Evolutionary conservation across 2,797 vertebrate species (phyloP).

Genomic region (Coranthus polyacanthus): DNA sequence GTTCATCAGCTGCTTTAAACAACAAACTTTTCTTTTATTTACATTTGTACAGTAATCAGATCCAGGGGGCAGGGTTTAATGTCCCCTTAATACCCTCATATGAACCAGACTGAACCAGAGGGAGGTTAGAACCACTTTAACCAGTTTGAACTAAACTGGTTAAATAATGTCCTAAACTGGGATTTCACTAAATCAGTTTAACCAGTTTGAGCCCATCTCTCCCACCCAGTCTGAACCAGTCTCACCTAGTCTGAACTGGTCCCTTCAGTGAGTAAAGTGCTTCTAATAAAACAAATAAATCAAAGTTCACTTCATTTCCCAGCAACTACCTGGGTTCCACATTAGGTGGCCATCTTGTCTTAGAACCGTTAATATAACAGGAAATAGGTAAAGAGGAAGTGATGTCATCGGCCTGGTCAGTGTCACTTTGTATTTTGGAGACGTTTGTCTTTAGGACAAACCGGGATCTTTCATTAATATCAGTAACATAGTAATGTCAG

Average conservation of each 20-base stretch:
- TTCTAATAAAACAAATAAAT: conserved; percentile 57
- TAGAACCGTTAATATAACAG: background rate
- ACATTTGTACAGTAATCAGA: conserved; percentile 13
- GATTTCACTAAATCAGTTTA: too few relatives aligned
- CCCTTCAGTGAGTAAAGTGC: conserved; percentile 71
- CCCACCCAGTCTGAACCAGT: background rate
- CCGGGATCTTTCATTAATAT: too few relatives aligned
- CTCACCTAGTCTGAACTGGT: background rate
- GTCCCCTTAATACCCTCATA: conserved; percentile 21
- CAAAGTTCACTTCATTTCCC: too few relatives aligned
- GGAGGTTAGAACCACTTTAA: background rate
- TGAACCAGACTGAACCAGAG: too few relatives aligned
- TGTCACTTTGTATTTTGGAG: too few relatives aligned
- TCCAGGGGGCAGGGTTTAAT: background rate
- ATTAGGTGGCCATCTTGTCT: conserved; percentile 1
- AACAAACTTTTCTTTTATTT: background rate
- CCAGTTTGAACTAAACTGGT: background rate
- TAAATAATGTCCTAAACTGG: too few relatives aligned
- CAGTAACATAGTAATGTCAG: too few relatives aligned
- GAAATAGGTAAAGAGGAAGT: conserved; percentile 20
- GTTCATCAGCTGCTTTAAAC: background rate
- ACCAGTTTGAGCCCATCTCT: background rate
- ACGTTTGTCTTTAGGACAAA: too few relatives aligned
- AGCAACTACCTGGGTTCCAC: conserved; percentile 10
- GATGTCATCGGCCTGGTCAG: conserved; percentile 18